Conservation (phyloP, 2,113 vertebrate genomes). For the Cygnus atratus region DNA sequence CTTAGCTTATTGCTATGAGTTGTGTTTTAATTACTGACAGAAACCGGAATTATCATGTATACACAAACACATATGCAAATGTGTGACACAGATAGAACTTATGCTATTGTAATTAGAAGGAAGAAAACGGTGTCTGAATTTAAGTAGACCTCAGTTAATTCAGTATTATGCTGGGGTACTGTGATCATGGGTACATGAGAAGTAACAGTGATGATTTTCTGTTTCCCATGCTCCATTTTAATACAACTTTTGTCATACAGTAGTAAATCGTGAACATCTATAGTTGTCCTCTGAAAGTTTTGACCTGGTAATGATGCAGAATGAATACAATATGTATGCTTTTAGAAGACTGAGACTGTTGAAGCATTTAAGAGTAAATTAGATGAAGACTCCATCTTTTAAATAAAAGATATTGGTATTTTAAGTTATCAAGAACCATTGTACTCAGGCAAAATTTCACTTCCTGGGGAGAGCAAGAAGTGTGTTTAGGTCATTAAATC, state of each 20-base stretch:
- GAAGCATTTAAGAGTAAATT: neutral
- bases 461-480: neutral
- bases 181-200: neutral
- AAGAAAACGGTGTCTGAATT: neutral
- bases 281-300: neutral
- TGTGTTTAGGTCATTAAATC: neutral
- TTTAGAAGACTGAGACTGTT: neutral
- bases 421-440: neutral
- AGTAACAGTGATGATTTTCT: neutral
- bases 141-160: conserved; percentile 8
- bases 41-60: neutral
- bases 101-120: neutral
- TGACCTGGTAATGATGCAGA: neutral
- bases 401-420: neutral
- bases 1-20: neutral
- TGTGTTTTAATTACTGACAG: neutral
- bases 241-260: neutral
- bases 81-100: neutral
- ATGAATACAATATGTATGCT: neutral
- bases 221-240: neutral
- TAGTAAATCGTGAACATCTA: neutral
- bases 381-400: neutral
- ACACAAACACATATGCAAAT: neutral
- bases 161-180: neutral
- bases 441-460: neutral